Conservation (phyloP, 2,888 invertebrate genomes). For the Bugulina stolonifera region DNA sequence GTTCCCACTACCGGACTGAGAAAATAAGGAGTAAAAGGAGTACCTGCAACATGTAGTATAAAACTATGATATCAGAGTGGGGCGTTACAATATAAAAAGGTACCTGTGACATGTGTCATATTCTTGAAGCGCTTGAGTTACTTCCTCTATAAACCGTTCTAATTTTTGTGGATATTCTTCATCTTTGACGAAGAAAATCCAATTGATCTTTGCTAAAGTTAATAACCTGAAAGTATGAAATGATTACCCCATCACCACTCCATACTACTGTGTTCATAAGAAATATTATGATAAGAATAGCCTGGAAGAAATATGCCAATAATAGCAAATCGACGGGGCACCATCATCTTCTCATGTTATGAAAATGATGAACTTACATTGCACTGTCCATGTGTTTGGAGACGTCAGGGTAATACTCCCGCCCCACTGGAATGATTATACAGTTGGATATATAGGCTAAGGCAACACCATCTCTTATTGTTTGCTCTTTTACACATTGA, state of each 20-base stretch:
- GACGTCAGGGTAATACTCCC: slow-evolving; percentile 22
- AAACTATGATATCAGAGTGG: too few relatives aligned
- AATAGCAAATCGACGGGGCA: too few relatives aligned
- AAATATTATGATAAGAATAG: too few relatives aligned
- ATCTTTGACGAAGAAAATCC: slow-evolving; percentile 39
- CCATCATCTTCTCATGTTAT: too few relatives aligned
- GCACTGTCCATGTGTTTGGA: slow-evolving; percentile 25
- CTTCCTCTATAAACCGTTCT: slow-evolving; percentile 32
- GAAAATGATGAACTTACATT: too few relatives aligned
- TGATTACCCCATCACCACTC: too few relatives aligned
- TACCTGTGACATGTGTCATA: slow-evolving; percentile 23
- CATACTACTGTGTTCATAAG: too few relatives aligned
- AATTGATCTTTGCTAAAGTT: slow-evolving; percentile 44
- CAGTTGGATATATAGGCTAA: slow-evolving; percentile 23
- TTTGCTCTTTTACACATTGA: not conserved
- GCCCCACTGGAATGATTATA: slow-evolving; percentile 23
- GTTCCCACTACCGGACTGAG: too few relatives aligned
- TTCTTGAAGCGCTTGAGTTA: slow-evolving; percentile 30
- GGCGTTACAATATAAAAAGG: not conserved
- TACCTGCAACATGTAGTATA: too few relatives aligned
- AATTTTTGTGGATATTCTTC: slow-evolving; percentile 34
- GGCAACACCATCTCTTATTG: slow-evolving; percentile 22
- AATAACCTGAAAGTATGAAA: slow-evolving; percentile 38
- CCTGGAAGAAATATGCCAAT: too few relatives aligned
- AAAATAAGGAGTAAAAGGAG: too few relatives aligned